Evolutionary conservation across 2,888 invertebrate species (phyloP).

Genomic region (Blastobasis lacticolella): DNA sequence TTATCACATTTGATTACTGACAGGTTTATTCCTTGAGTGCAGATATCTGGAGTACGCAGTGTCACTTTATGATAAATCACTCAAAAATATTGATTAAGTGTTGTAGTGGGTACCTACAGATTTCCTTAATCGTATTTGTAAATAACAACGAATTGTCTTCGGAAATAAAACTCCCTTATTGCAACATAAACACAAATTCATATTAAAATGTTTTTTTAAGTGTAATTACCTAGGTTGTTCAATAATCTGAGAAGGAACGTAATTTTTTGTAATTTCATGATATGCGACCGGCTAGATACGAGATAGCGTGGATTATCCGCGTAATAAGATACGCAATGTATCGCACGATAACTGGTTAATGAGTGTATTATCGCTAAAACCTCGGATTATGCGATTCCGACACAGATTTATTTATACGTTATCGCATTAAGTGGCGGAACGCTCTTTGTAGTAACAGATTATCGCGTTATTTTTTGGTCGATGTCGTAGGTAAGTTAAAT

Average conservation of each 20-base stretch:
- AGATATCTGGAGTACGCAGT: constrained; percentile 42
- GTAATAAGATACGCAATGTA: too few relatives aligned
- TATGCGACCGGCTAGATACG: neutral
- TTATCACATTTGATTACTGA: constrained; percentile 52
- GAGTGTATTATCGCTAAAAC: neutral
- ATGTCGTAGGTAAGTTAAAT: constrained; percentile 1
- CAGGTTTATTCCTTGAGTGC: constrained; percentile 48
- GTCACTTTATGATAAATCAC: constrained; percentile 34
- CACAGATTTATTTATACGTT: constrained; percentile 54
- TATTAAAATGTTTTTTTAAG: too few relatives aligned
- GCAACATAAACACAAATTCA: too few relatives aligned
- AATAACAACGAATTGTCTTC: too few relatives aligned
- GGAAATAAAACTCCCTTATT: too few relatives aligned
- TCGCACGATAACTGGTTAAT: neutral
- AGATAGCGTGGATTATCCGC: neutral
- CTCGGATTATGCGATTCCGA: constrained; percentile 43
- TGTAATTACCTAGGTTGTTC: too few relatives aligned
- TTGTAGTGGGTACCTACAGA: neutral
- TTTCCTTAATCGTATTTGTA: too few relatives aligned
- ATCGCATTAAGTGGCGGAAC: constrained; percentile 45
- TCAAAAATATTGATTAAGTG: constrained; percentile 15
- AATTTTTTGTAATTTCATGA: too few relatives aligned
- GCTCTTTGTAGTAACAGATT: constrained; percentile 25
- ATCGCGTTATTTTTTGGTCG: constrained; percentile 8
- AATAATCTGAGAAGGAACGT: too few relatives aligned